Evolutionary conservation across 1,140 invertebrate species (phyloP), one percentile per base, ranked within the genome.

Genomic region (Drosophila setifemur): DNA sequence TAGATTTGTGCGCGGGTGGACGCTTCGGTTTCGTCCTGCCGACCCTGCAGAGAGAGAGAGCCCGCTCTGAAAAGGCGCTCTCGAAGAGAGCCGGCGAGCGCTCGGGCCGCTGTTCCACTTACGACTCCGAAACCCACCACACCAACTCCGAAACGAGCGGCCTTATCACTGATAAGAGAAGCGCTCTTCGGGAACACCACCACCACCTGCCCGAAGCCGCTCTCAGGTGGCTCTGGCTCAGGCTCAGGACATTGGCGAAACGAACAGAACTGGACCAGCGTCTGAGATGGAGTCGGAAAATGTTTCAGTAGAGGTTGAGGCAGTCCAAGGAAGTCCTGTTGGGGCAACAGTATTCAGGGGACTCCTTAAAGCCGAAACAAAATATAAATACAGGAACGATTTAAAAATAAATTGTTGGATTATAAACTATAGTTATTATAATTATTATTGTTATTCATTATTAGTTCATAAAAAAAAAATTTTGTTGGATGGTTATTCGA

Each of bases 131-230:
- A 86, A 86, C 23, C 61, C 81, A 87, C 77, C 77, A 72, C 67
- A 14, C 11, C 0, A 2, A 55, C 68, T 79, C 63, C 64, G 76
- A 74, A 74, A 21, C 2, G 1, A 40, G 42, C 23, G 33, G 33
- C 49, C 73, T 87, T 86, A 86, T 70, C 67, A 70, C 18, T 86
- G 81, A 86, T 86, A 86, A 86, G 81, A 73, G 69, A 40, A 54
- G 37, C 40, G 44, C 33, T 40, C 57, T 70, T 42, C 31, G 9
- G 25, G n/a, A n/a, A n/a, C n/a, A n/a, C 28, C 6, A 6, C 5
- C 67, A 33, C 50, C 66, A 79, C 81, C 58, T 79, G 55, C 60
- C 14, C 60, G 63, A n/a, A 33, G 33, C 21, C 40, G n/a, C 42
- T 52, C 68, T n/a, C 31, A 35, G 31, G 5, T 5, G 5, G 5